These are phyloP conservation scores for Cyanistes caeruleus DNA, from an alignment of 2,113 vertebrate genomes.

Conservation along the genomic window DNA sequence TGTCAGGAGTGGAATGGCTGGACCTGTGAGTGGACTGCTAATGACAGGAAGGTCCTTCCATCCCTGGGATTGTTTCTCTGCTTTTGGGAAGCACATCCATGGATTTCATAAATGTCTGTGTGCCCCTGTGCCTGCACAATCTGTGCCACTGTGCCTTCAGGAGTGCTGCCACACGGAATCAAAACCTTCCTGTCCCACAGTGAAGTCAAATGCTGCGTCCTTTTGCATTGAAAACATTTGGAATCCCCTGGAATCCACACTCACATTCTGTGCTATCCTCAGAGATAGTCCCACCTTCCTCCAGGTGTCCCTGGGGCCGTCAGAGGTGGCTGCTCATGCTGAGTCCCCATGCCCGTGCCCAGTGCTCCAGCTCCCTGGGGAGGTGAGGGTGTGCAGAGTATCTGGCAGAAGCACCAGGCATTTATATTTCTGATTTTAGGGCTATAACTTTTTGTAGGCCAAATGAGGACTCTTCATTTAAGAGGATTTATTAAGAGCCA, in stretches of 20 bases:
- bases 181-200: neutral
- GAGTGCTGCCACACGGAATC: neutral
- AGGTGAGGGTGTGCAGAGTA: too few relatives aligned
- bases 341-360: neutral
- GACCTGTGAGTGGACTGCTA: neutral
- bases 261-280: neutral
- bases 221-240: neutral
- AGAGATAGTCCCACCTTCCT: accelerated
- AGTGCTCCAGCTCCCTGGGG: neutral
- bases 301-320: neutral
- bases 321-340: neutral
- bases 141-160: neutral
- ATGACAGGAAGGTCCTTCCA: neutral
- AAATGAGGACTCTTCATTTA: neutral
- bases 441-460: neutral
- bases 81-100: neutral
- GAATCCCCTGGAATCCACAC: neutral
- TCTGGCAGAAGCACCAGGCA: neutral
- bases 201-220: neutral
- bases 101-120: neutral
- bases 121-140: neutral
- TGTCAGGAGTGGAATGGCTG: neutral
- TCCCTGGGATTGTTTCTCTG: neutral
- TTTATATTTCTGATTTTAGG: neutral
- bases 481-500: constrained; percentile 33